These are phyloP conservation scores for Philotrypesis tridentata DNA, from an alignment of 1,140 invertebrate species.

Conservation along the genomic window DNA sequence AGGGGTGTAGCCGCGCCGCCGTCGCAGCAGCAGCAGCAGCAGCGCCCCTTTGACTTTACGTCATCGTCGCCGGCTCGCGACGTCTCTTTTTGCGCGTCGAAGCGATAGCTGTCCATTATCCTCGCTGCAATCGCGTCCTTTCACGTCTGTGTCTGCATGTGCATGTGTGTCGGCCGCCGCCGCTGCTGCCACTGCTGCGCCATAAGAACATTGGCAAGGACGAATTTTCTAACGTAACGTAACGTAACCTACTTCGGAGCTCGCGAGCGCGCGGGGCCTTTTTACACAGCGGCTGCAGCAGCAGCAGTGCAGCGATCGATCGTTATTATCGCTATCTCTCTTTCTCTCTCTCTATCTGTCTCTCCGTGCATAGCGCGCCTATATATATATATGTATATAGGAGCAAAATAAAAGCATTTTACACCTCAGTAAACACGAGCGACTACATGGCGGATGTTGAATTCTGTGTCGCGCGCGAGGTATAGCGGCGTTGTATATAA, in stretches of 20 bases:
- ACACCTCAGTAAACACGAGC: conserved; percentile 6
- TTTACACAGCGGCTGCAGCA: not conserved
- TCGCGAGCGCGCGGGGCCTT: not conserved
- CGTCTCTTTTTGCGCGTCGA: not conserved
- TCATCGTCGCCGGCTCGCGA: not conserved
- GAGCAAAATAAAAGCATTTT: not conserved
- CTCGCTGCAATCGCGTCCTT: not conserved
- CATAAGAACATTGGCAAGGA: conserved; percentile 37
- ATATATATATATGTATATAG: not conserved
- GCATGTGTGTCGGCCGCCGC: not conserved
- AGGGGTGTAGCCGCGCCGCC: no score
- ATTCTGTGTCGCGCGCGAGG: no score
- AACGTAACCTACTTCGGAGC: no score
- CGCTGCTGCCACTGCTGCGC: not conserved
- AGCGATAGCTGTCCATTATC: not conserved
- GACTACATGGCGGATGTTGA: no score
- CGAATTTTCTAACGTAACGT: conserved; percentile 45
- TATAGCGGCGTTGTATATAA: no score
- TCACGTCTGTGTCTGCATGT: not conserved
- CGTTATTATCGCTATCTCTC: not conserved
- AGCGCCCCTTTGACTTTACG: conserved; percentile 6
- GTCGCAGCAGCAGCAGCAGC: no score
- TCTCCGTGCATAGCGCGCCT: no score
- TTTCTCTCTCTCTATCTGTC: no score
- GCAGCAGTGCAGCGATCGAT: no score